Base-by-base conservation (phyloP, 2,113 vertebrate genomes). In the Carettochelys insculpta region DNA sequence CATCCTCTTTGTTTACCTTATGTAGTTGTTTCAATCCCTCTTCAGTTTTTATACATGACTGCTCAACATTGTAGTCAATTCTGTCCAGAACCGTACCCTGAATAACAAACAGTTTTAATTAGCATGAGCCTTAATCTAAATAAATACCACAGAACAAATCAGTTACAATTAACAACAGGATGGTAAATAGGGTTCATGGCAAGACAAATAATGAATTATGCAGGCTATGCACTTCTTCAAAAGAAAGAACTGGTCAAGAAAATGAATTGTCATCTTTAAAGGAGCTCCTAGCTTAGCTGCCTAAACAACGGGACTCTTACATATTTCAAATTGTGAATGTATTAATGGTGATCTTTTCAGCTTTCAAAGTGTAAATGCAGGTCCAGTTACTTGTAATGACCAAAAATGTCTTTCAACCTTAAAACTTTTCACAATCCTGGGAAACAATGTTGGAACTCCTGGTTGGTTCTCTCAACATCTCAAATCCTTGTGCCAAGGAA, bases 1-100 rank as follows among this genome's bases (percentile, higher is more conserved):
- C 34, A 50, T 50, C 68, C 58, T 10, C 6, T 45, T 47, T 86
- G 51, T 95, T 98, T 98, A 99, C 99, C 98, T 99, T 99, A 94
- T 99, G 99, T 92, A 99, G 97, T 81, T 99, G 99, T 96, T 99
- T 98, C 86, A 99, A 92, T 81, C 99, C 99, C 1, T 99, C 99
- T n/a, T 99, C 99, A 22, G 99, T 99, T 98, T 99, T 99, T 82
- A 99, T 95, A 97, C 99, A 99, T 41, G 99, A 98, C 94, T 99
- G 99, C 65, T 99, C 99, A 83, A 99, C 98, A n/a, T 99, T 99
- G 94, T 99, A 99, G 97, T 99, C 99, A 88, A 99, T 99, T 96
- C 98, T 98, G 94, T 99, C 99, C 20, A 99, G 98, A 94, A 99
- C 99, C 1, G 99, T 99, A 77, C 99, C 99, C 99, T 99, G 93